Evolutionary conservation across 2,797 vertebrate genomes (phyloP), one percentile per base, ranked within the genome.

Genomic region (Chaunax sp.): DNA sequence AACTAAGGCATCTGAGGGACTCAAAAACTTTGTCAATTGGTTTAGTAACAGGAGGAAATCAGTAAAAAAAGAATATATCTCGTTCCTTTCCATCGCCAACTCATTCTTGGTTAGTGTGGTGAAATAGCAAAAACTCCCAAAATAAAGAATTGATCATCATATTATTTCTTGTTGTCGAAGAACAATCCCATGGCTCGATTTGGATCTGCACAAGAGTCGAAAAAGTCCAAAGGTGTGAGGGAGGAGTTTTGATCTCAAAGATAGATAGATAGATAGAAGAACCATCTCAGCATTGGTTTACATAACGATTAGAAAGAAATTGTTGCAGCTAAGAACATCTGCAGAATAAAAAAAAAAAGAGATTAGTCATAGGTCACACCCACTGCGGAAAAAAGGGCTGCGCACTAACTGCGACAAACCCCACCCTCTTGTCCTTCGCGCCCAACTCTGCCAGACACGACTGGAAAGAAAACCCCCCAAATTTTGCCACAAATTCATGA

Each of bases 381-480:
- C 87, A 92, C 92, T 94, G 94, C 94, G 90, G 92, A 70, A 89
- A 92, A 88, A 90, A 72, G 75, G 92, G 89, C 87, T 94, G 93
- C 92, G 92, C 87, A 92, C 82, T 50, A 92, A 94, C 90, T 94
- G 93, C 93, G 91, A 79, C 94, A 94, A 91, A 92, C 93, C 92
- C 89, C 94, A 75, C 93, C 94, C 92, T 86, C 66, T 57, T 35
- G 26, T 53, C 66, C 35, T 57, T 73, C 19, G 26, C 66, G 41
- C 51, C 73, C 70, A 13, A 69, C 45, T 68, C 65, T 16, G 46
- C 9, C 14, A 28, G 33, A 62, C 49, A 15, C 4, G 6, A 49
- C 12, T 19, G 2, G 20, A 43, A 56, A 23, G 22, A 45, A 37
- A 37, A 74, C 18, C n/a, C 9, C 0, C 0, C 2, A 72, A 50